A percentile compares a stretch with the other conserved stretches of the same genome.
Evolutionary conservation across 2,888 invertebrate genomes (phyloP).

Genomic region (Microctonus aethiopoides): DNA sequence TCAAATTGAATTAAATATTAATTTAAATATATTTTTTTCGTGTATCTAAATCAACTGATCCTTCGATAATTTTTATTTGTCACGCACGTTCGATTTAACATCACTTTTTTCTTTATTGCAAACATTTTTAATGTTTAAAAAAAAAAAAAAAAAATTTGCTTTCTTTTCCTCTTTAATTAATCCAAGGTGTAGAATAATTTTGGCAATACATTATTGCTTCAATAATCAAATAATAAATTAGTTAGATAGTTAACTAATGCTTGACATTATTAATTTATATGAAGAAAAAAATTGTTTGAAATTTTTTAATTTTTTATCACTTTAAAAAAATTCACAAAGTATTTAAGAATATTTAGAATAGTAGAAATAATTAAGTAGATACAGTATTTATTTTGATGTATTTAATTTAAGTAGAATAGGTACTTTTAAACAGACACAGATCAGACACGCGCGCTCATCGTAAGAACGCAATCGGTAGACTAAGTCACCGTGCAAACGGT

Average conservation of each 20-base stretch:
- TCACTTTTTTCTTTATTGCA: not conserved
- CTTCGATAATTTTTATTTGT: slow-evolving; percentile 12
- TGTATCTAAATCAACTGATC: slow-evolving; percentile 26
- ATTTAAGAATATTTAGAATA: not conserved
- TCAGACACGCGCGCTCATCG: slow-evolving; percentile 41
- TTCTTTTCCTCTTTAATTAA: not conserved
- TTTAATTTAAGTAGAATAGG: not conserved
- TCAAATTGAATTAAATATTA: not conserved
- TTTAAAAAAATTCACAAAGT: not conserved
- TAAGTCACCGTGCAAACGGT: slow-evolving; percentile 58
- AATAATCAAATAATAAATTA: too few relatives aligned
- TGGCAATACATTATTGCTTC: not conserved
- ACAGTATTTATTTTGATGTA: not conserved
- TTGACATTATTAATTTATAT: too few relatives aligned
- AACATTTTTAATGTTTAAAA: not conserved
- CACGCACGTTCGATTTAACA: not conserved
- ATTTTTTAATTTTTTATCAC: too few relatives aligned
- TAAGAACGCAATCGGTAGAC: slow-evolving; percentile 63
- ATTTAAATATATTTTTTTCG: not conserved
- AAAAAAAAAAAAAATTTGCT: not conserved
- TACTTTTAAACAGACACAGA: not conserved
- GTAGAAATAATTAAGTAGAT: not conserved
- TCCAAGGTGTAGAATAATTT: not conserved
- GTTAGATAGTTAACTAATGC: too few relatives aligned
- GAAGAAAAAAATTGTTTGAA: too few relatives aligned